Evolutionary conservation across 2,888 invertebrate genomes (phyloP).

Genomic region (Apamea monoglypha): DNA sequence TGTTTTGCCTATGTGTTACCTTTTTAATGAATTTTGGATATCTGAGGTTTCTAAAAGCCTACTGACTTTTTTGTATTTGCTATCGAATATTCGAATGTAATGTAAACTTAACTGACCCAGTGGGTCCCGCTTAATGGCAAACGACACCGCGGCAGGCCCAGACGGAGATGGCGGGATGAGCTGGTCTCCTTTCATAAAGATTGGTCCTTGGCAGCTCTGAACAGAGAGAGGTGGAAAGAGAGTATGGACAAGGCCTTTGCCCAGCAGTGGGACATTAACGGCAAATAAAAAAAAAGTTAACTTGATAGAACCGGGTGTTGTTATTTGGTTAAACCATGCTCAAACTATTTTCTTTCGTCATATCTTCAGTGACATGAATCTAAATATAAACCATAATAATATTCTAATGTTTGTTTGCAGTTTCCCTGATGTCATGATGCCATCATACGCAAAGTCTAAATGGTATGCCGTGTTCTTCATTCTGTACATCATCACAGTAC

Average conservation of each 20-base stretch:
- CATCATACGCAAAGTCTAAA: constrained; percentile 94
- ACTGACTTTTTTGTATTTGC: not conserved
- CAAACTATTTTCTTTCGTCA: not conserved
- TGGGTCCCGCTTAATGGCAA: not conserved
- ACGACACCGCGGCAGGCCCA: not conserved
- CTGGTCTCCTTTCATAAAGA: not conserved
- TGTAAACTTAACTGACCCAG: not conserved
- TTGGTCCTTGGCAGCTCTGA: not conserved
- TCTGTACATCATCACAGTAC: constrained; percentile 95
- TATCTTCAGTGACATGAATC: not conserved
- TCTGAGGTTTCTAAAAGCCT: not conserved
- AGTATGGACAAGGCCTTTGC: not conserved
- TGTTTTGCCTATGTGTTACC: not conserved
- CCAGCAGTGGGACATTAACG: not conserved
- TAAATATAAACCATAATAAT: constrained; percentile 1
- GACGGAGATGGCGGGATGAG: not conserved
- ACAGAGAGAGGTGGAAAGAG: not conserved
- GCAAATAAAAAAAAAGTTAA: not conserved
- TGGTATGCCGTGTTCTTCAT: constrained; percentile 97
- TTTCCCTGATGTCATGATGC: constrained; percentile 98
- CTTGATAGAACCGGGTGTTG: not conserved
- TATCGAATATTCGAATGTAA: not conserved
- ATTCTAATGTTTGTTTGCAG: constrained; percentile 83
- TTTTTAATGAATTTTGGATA: not conserved
- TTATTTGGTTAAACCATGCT: not conserved